A percentile compares a stretch with the other conserved stretches of the same genome.
Evolutionary conservation across 2,888 invertebrate genomes (phyloP).

Genomic region (Griposia aprilina): DNA sequence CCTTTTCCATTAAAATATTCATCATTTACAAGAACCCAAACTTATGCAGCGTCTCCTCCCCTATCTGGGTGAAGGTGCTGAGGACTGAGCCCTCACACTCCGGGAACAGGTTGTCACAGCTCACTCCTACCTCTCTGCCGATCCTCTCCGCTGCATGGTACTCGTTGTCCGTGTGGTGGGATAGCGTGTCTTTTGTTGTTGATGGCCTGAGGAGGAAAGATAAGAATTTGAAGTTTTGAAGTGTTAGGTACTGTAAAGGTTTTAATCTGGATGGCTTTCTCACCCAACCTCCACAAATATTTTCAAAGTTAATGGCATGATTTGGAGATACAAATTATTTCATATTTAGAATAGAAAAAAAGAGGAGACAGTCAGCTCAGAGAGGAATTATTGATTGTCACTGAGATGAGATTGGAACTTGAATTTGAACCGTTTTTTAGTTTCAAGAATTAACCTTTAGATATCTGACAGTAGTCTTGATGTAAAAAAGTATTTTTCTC

Average conservation of each 20-base stretch:
- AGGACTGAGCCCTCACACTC: slow-evolving; percentile 92
- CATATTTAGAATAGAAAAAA: background rate
- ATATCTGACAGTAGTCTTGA: background rate
- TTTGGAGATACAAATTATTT: background rate
- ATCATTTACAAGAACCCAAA: slow-evolving; percentile 78
- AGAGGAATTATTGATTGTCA: too few species aligned
- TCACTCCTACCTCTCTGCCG: slow-evolving; percentile 89
- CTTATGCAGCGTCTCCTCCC: slow-evolving; percentile 84
- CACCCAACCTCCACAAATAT: background rate
- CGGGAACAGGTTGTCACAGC: slow-evolving; percentile 91
- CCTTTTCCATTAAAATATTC: background rate
- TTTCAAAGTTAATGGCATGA: background rate
- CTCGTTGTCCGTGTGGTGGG: slow-evolving; percentile 93
- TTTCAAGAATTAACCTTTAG: background rate
- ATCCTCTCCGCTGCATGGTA: slow-evolving; percentile 93
- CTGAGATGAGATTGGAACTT: background rate
- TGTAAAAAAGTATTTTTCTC: too few species aligned
- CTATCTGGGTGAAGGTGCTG: slow-evolving; percentile 90
- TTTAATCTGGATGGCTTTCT: background rate
- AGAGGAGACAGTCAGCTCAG: background rate
- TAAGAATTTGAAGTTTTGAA: background rate
- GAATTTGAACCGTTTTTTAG: too few species aligned
- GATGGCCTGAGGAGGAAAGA: slow-evolving; percentile 91
- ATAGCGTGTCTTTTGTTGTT: slow-evolving; percentile 91
- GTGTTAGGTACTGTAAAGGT: background rate